Base-by-base conservation (phyloP, 2,113 vertebrate species). In the Egretta garzetta region DNA sequence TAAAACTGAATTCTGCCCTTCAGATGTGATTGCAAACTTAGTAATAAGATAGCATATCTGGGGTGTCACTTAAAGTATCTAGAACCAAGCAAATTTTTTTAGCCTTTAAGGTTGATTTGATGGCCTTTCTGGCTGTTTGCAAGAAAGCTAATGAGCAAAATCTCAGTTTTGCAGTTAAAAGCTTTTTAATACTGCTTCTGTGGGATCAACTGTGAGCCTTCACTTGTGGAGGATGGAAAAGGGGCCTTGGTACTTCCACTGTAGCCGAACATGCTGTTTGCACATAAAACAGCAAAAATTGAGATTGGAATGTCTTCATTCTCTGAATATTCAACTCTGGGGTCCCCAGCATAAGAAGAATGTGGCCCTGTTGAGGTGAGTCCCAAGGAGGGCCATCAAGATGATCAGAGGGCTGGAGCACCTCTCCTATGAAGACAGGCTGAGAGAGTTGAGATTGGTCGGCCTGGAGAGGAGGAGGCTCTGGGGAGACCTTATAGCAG, bases 31-130 rank as follows among this genome's bases (percentile, higher is more conserved):
- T 75, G 24, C 62, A 47, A 41, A 5, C 13, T 49, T 12, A 8
- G 2, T 60, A 14, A 64, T 41, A 43, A n/a, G 37, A 18, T 14
- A 10, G 21, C 2, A 0, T 22, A 13, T 70, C n/a, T 32, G 2
- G 35, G 81, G 64, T 49, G 26, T 64, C 41, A 28, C 27, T 73
- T 20, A 14, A 37, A 10, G 77, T 53, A 32, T 1, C 35, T 67
- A 8, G 66, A 73, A 35, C 20, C 22, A 28, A 59, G 20, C 11
- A 50, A 9, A 3, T 37, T 32, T 84, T 60, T 66, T 59, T 3
- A 60, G 12, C 39, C 9, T 82, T n/a, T 43, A 41, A 35, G 16
- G n/a, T 49, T 45, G 9, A 23, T 55, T 84, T 47, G 18, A 32
- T 80, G 28, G 5, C 23, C 3, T 86, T 90, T 32, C 14, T 81